phyloP scores from a whole-genome alignment of 2,888 invertebrate genomes.

The Belgica antarctica region DNA sequence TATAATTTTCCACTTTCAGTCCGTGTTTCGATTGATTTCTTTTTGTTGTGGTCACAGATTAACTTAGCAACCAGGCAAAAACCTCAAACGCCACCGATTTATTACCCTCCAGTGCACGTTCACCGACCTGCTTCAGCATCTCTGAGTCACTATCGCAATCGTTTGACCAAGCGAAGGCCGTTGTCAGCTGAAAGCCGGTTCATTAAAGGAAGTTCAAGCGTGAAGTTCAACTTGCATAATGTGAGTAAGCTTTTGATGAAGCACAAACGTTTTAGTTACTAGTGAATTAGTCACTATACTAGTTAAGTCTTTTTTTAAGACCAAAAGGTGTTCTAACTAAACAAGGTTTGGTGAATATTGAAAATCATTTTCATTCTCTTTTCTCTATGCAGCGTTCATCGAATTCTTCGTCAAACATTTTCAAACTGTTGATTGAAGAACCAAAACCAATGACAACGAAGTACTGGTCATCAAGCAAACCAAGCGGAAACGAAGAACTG shows the following conservation, averaged over 20 bases:
- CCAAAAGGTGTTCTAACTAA: no score
- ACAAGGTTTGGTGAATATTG: no score
- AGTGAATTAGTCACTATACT: neutral
- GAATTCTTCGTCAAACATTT: constrained; percentile 52
- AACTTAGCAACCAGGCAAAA: constrained; percentile 54
- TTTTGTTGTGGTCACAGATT: constrained; percentile 48
- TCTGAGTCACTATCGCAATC: constrained; percentile 50
- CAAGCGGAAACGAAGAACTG: neutral
- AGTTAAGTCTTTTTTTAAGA: no score
- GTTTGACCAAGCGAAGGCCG: constrained; percentile 46
- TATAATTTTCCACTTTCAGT: neutral
- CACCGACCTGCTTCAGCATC: constrained; percentile 53
- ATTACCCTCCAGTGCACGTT: constrained; percentile 47
- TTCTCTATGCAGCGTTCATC: neutral
- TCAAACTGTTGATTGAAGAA: constrained; percentile 53
- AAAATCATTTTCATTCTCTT: no score
- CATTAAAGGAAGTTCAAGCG: constrained; percentile 36
- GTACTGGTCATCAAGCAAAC: constrained; percentile 50
- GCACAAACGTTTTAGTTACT: no score
- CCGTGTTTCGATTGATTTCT: neutral
- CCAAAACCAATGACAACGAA: constrained; percentile 56
- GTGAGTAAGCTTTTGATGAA: constrained; percentile 33
- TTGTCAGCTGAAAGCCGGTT: constrained; percentile 41
- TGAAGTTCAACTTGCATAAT: constrained; percentile 37
- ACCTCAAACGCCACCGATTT: constrained; percentile 50